Evolutionary conservation across 2,113 vertebrate genomes (phyloP).

Genomic region (Natator depressus): DNA sequence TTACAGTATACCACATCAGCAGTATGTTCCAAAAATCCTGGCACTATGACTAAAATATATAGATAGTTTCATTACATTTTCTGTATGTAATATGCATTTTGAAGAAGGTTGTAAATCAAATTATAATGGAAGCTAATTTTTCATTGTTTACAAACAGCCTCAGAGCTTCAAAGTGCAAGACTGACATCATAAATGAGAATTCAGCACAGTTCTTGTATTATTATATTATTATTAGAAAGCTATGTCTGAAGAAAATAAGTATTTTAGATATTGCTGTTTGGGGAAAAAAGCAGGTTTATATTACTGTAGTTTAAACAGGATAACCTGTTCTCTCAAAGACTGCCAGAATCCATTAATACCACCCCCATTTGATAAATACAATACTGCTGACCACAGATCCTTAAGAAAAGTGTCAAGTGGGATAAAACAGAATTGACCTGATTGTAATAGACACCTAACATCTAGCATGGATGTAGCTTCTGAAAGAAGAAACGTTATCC

Average conservation of each 20-base stretch:
- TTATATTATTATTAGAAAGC: constrained; percentile 52
- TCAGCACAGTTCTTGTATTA: constrained; percentile 4
- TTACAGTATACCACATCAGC: neutral
- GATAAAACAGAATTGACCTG: neutral
- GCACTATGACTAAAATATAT: neutral
- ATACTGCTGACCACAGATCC: neutral
- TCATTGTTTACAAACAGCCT: constrained; percentile 46
- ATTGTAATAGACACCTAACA: neutral
- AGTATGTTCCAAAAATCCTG: neutral
- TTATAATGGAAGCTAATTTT: constrained; percentile 14
- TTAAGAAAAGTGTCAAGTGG: neutral
- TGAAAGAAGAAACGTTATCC: neutral
- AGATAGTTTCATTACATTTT: constrained; percentile 28
- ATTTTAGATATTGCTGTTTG: neutral
- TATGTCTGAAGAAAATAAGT: constrained; percentile 22
- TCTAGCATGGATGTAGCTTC: neutral
- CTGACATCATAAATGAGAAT: constrained; percentile 38
- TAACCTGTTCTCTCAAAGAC: neutral
- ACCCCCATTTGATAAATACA: neutral
- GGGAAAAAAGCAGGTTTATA: neutral
- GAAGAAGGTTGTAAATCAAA: constrained; percentile 43
- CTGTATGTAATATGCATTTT: constrained; percentile 28
- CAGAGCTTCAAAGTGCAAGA: constrained; percentile 37
- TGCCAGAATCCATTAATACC: neutral
- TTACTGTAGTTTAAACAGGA: neutral